A percentile compares a stretch with the other conserved stretches of the same genome.
Conservation (phyloP, 2,113 vertebrate species). For the Candoia aspera region DNA sequence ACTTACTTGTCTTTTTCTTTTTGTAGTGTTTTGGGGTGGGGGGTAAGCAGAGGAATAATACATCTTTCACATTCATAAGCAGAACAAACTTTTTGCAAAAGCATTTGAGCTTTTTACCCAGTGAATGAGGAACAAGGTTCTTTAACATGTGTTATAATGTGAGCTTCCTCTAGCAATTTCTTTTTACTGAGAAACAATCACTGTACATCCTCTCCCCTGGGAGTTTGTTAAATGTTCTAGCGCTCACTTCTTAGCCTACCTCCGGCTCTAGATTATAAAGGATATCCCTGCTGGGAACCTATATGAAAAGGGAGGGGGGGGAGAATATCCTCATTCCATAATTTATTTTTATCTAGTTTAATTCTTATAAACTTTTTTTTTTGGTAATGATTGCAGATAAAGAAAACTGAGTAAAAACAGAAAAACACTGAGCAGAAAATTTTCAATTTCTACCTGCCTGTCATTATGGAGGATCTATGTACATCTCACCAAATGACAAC, state of each 20-base stretch:
- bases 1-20: neutral
- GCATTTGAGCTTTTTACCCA: neutral
- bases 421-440: neutral
- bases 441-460: neutral
- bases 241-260: neutral
- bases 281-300: neutral
- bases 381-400: no score
- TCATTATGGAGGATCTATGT: neutral
- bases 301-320: neutral
- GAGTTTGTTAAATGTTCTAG: slow-evolving; percentile 25
- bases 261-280: slow-evolving; percentile 13
- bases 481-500: neutral
- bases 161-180: slow-evolving; percentile 2
- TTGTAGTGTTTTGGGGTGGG: neutral
- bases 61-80: neutral
- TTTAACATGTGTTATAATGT: slow-evolving; percentile 1
- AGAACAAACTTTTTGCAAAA: slow-evolving; percentile 22
- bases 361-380: neutral
- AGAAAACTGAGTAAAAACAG: neutral
- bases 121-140: slow-evolving; percentile 4
- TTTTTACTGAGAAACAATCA: neutral
- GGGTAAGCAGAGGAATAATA: neutral
- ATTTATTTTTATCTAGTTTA: neutral
- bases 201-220: neutral
- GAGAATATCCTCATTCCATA: neutral